A percentile compares a stretch with the other conserved stretches of the same genome.
phyloP scores from a whole-genome alignment of 2,797 vertebrate species.

The Tamandua tetradactyla region DNA sequence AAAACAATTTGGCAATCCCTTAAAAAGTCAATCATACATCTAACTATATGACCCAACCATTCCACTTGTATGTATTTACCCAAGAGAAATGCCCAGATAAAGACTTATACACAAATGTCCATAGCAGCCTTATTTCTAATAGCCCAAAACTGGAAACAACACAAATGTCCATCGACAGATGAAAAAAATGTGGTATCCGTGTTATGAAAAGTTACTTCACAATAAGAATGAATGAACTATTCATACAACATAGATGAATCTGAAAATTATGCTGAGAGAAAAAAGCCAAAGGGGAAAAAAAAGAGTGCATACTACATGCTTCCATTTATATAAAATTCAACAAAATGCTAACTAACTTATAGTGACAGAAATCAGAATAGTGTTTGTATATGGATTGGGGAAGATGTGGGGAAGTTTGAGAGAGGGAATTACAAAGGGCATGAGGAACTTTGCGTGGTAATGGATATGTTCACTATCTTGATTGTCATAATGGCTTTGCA shows the following conservation, averaged over 20 bases:
- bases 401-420: neutral
- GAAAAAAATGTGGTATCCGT: neutral
- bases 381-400: neutral
- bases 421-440: neutral
- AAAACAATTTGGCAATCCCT: neutral
- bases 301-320: neutral
- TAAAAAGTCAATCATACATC: neutral
- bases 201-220: neutral
- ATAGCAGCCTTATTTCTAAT: neutral
- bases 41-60: neutral
- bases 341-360: neutral
- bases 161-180: neutral
- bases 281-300: neutral
- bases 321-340: neutral
- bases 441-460: neutral
- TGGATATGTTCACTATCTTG: neutral
- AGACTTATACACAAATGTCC: neutral
- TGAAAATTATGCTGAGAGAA: neutral
- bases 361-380: constrained; percentile 2
- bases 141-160: neutral
- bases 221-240: neutral
- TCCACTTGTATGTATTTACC: neutral
- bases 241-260: neutral
- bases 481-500: neutral
- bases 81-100: neutral